A percentile compares a stretch with the other conserved stretches of the same genome.
Conservation (phyloP, 2,797 vertebrate genomes). For the Otolemur crassicaudatus region DNA sequence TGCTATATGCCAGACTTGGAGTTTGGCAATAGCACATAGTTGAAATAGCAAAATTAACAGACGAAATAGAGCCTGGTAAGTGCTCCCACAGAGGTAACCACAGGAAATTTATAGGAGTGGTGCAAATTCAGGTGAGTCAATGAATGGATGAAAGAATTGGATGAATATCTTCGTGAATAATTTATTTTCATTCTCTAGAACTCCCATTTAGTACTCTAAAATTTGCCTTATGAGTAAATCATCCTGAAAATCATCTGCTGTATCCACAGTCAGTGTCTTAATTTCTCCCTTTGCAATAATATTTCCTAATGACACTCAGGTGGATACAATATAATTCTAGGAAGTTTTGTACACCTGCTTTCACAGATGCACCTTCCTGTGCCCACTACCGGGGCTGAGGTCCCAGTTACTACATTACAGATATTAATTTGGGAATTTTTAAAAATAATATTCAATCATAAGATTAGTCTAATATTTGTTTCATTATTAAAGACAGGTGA, state of each 20-base stretch:
- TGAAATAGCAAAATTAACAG: neutral
- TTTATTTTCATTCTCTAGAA: conserved; percentile 48
- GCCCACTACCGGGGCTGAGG: neutral
- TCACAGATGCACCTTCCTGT: neutral
- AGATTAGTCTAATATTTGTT: neutral
- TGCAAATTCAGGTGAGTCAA: conserved; percentile 1
- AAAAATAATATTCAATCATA: neutral
- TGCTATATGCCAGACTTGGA: neutral
- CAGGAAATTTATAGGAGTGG: neutral
- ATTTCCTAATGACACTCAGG: neutral
- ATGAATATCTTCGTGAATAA: neutral
- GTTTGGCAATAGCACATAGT: neutral
- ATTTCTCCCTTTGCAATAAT: neutral
- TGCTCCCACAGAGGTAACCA: neutral
- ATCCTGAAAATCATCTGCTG: neutral
- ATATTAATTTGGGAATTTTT: neutral
- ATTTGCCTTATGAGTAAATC: neutral
- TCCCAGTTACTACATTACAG: neutral
- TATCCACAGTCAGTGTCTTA: neutral
- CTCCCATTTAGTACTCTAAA: neutral
- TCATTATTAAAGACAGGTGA: neutral
- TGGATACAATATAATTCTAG: neutral
- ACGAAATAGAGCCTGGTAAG: neutral
- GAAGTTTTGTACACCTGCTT: neutral
- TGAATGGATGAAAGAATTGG: neutral